Evolutionary conservation across 2,888 invertebrate genomes (phyloP), one percentile per base, ranked within the genome.

Genomic region (Boloria euphrosyne): DNA sequence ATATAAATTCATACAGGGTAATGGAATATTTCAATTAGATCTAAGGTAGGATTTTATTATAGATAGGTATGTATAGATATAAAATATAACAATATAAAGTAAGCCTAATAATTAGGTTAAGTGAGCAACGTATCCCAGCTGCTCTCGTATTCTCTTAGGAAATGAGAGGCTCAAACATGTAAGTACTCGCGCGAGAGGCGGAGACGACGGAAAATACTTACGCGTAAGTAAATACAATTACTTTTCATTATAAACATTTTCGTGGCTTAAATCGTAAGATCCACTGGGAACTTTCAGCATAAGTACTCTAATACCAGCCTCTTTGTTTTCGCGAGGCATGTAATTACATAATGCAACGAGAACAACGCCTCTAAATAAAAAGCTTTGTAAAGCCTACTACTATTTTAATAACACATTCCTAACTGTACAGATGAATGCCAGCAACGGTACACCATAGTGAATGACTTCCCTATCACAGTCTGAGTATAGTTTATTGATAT

Each of bases 311-410:
- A 47, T 13, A 47, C 13, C 0, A 22, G n/a, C 47, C 47, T 44
- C 55, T 55, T 43, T 4, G 55, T 55, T 55, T 14, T 16, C 14
- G 5, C 14, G 18, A 17, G 65, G 49, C 61, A 61, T 54, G 49
- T 65, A 61, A 65, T 65, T 60, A 65, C 38, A 53, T 22, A 14
- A 61, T 55, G 47, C 22, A 49, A 55, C 17, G 65, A 52, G 22
- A 44, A 54, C 27, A 44, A n/a, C n/a, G n/a, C 43, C 14, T 43
- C 14, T 43, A 13, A 38, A 31, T 13, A 7, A 53, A 27, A 16
- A 13, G 53, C 38, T 53, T 38, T 16, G 38, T 53, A 13, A 5
- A 7, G 0, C 53, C 10, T 31, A n/a, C 38, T 38, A 13, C 31
- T 16, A 6, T 7, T 27, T 50, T 31, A 18, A 31, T 22, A 50